phyloP scores from a whole-genome alignment of 2,797 vertebrate species.

The Pachyuromys duprasi region DNA sequence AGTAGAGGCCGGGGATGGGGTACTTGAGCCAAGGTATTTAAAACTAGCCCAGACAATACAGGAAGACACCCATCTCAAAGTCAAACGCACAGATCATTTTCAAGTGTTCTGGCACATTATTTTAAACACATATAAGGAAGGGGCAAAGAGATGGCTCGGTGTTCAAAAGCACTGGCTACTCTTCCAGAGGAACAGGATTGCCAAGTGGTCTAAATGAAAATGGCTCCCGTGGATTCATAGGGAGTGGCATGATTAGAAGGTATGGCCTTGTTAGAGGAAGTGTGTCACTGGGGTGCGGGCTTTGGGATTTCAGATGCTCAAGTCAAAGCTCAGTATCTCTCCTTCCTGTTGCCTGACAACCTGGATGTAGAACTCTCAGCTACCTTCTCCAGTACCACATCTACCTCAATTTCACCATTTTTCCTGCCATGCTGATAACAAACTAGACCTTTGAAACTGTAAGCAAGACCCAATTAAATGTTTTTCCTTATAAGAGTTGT shows the following conservation, averaged over 20 bases:
- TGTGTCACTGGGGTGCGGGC: not conserved
- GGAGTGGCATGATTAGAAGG: not conserved
- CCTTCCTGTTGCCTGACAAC: not conserved
- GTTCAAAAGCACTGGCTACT: not conserved
- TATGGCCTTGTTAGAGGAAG: not conserved
- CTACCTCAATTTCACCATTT: not conserved
- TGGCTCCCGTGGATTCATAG: not conserved
- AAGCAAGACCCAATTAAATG: not conserved
- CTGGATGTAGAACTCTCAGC: not conserved
- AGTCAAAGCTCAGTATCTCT: not conserved
- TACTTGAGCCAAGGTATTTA: not conserved
- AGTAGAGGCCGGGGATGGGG: not conserved
- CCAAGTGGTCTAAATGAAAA: not conserved
- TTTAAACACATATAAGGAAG: not conserved
- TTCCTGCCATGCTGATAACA: not conserved
- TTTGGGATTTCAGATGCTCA: not conserved
- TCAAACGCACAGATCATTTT: slow-evolving; percentile 35
- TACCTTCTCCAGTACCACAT: not conserved
- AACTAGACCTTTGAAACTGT: not conserved
- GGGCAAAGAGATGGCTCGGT: not conserved
- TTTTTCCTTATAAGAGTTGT: not conserved
- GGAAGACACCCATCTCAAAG: not conserved
- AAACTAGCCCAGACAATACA: not conserved
- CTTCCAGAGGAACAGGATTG: not conserved
- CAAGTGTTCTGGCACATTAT: slow-evolving; percentile 23